These are phyloP conservation scores for Sitobion miscanthi DNA, from an alignment of 1,140 invertebrate species.

Conservation along the genomic window DNA sequence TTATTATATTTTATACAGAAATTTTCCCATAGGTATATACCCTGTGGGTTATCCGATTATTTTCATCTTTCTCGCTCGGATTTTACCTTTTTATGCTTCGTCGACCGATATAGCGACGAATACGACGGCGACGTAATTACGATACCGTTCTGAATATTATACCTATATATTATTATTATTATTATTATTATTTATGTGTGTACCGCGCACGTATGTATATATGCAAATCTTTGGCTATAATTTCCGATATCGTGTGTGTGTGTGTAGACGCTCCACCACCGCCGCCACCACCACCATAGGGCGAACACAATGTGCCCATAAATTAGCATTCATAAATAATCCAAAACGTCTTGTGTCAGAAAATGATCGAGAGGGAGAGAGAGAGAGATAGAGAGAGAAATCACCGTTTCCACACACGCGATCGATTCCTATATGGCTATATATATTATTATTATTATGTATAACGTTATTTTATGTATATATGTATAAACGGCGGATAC, in stretches of 20 bases:
- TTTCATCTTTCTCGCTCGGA: neutral
- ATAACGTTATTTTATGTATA: neutral
- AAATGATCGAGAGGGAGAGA: constrained; percentile 17
- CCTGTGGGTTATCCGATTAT: neutral
- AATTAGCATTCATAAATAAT: constrained; percentile 52
- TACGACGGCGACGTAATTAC: constrained; percentile 14
- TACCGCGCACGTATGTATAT: neutral
- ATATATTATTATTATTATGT: constrained; percentile 5
- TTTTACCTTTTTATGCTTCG: neutral
- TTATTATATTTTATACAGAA: neutral
- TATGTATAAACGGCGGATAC: neutral
- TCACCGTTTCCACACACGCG: constrained; percentile 37
- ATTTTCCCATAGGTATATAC: neutral
- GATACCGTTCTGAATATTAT: constrained; percentile 21
- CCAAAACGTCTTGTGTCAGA: constrained; percentile 14
- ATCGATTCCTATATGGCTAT: neutral
- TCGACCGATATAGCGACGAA: neutral
- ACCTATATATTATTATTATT: neutral
- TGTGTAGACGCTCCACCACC: neutral
- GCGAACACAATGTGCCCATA: constrained; percentile 17
- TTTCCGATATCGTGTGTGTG: neutral
- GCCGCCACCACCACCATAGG: neutral
- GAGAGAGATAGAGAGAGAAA: neutral
- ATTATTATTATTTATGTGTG: constrained; percentile 16
- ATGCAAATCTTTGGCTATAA: constrained; percentile 40